These are phyloP conservation scores for Bombus confusus DNA, from an alignment of 1,140 invertebrate genomes.

Conservation along the genomic window DNA sequence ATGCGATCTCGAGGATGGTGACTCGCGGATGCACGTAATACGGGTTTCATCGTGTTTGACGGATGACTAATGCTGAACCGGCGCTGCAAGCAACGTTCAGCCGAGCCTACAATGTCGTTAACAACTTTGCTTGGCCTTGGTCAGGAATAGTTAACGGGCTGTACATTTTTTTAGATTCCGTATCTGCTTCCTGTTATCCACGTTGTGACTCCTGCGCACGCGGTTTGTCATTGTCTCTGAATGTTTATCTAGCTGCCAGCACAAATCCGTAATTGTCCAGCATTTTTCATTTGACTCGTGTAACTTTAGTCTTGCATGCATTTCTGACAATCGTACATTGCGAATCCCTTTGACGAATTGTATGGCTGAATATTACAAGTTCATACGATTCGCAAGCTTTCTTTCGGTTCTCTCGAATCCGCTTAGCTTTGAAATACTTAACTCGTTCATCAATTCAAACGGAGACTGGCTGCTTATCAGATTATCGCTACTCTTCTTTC, in stretches of 20 bases:
- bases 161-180: constrained; percentile 57
- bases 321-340: not conserved
- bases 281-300: constrained; percentile 18
- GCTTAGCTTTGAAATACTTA: not conserved
- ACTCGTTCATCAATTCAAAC: not conserved
- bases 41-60: constrained; percentile 67
- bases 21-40: constrained; percentile 60
- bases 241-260: constrained; percentile 43
- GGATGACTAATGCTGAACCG: constrained; percentile 65
- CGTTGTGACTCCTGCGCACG: constrained; percentile 51
- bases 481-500: not conserved
- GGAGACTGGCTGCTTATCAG: too few species aligned
- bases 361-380: not conserved
- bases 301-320: not conserved
- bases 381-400: not conserved
- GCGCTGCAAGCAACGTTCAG: constrained; percentile 43
- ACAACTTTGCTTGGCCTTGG: constrained; percentile 66
- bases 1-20: constrained; percentile 37
- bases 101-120: constrained; percentile 61
- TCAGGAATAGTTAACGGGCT: constrained; percentile 67
- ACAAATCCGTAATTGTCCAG: constrained; percentile 48
- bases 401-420: not conserved
- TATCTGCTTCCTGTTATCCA: constrained; percentile 66
- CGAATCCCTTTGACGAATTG: not conserved
- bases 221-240: constrained; percentile 62